phyloP scores from a whole-genome alignment of 2,888 invertebrate species.

The Tridacna gigas region DNA sequence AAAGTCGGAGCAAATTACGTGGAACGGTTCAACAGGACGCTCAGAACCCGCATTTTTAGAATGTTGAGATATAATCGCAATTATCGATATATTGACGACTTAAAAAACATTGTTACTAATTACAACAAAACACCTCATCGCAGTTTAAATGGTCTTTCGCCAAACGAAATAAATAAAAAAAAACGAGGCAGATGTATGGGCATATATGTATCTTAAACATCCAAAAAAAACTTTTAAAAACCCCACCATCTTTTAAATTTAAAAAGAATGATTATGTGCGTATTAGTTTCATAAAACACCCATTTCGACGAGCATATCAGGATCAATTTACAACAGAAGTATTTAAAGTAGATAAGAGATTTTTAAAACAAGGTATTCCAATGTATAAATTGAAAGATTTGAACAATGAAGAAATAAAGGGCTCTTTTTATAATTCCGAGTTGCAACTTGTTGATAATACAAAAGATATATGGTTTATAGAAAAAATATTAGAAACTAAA shows the following conservation, averaged over 20 bases:
- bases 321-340: conserved; percentile 50
- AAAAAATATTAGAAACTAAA: conserved; percentile 46
- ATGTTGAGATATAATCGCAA: conserved; percentile 27
- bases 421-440: conserved; percentile 39
- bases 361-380: conserved; percentile 48
- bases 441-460: conserved; percentile 32
- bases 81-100: conserved; percentile 35
- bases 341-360: conserved; percentile 42
- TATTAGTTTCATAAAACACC: conserved; percentile 43
- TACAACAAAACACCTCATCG: conserved; percentile 28
- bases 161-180: conserved; percentile 12
- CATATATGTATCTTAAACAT: neutral
- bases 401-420: conserved; percentile 36
- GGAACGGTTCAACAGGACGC: conserved; percentile 22
- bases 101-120: conserved; percentile 27
- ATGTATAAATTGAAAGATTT: conserved; percentile 45
- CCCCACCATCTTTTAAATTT: conserved; percentile 23
- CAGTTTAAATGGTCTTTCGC: conserved; percentile 12
- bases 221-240: neutral
- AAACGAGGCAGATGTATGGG: conserved; percentile 42
- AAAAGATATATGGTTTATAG: conserved; percentile 54
- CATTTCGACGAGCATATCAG: conserved; percentile 51
- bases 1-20: conserved; percentile 22
- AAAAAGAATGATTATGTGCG: conserved; percentile 39
- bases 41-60: conserved; percentile 15